Evolutionary conservation across 2,797 vertebrate genomes (phyloP).

Genomic region (Rhabdomys pumilio): DNA sequence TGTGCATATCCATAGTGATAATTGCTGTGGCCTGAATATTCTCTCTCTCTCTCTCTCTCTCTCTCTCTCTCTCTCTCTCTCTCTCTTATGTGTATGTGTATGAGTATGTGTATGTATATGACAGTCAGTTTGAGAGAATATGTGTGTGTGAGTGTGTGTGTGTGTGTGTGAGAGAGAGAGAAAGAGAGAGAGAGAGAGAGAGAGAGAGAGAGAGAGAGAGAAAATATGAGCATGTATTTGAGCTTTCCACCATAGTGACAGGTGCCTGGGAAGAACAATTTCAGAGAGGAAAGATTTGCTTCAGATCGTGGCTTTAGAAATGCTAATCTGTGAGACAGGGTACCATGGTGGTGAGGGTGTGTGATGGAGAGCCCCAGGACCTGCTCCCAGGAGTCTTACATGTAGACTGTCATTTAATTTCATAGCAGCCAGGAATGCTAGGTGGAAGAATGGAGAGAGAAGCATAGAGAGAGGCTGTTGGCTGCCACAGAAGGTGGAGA

Average conservation of each 20-base stretch:
- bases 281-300: neutral
- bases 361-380: neutral
- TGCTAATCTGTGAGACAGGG: neutral
- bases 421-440: neutral
- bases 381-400: too few relatives aligned
- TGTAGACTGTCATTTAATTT: too few relatives aligned
- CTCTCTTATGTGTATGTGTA: too few relatives aligned
- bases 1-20: neutral
- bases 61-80: too few relatives aligned
- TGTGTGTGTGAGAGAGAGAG: neutral
- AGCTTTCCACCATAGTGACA: neutral
- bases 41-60: too few relatives aligned
- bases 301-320: neutral
- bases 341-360: neutral
- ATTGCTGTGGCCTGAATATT: slow-evolving; percentile 18
- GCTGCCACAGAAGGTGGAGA: neutral
- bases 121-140: neutral
- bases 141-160: neutral
- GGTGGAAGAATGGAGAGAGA: neutral
- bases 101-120: neutral
- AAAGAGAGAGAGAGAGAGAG: neutral
- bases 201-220: neutral
- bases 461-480: neutral
- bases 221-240: neutral
- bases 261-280: neutral